Evolutionary conservation across 2,888 invertebrate species (phyloP).

Genomic region (Hypercompe scribonia): DNA sequence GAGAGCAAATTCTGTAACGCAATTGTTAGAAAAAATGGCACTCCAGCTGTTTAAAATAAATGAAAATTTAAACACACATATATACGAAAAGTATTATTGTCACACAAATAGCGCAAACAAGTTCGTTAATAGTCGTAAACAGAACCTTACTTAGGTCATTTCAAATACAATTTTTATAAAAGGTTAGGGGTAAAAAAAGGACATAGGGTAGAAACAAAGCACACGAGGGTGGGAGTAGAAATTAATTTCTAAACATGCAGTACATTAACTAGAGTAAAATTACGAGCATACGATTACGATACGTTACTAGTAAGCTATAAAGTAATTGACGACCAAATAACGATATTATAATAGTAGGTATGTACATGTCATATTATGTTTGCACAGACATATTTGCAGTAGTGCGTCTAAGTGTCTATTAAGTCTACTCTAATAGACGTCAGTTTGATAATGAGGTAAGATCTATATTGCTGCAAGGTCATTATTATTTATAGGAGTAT

Average conservation of each 20-base stretch:
- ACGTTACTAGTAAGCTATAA: background rate
- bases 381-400: background rate
- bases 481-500: background rate
- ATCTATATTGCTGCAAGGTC: background rate
- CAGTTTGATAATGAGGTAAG: background rate
- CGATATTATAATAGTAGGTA: background rate
- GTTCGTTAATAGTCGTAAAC: background rate
- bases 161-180: background rate
- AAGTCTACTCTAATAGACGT: background rate
- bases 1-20: background rate
- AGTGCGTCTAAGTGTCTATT: background rate
- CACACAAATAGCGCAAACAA: too few relatives aligned
- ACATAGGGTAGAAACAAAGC: background rate
- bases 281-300: too few relatives aligned
- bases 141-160: background rate
- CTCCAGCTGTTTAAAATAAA: background rate
- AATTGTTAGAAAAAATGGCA: background rate
- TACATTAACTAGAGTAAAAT: background rate
- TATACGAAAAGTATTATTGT: background rate
- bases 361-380: background rate
- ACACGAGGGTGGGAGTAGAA: background rate
- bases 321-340: background rate
- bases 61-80: background rate
- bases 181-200: background rate
- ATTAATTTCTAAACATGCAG: background rate